Percentiles rank a stretch among this genome's conserved stretches.
These are phyloP conservation scores for Parapristionchus giblindavisi DNA, from an alignment of 2,888 invertebrate species.

Conservation along the genomic window DNA sequence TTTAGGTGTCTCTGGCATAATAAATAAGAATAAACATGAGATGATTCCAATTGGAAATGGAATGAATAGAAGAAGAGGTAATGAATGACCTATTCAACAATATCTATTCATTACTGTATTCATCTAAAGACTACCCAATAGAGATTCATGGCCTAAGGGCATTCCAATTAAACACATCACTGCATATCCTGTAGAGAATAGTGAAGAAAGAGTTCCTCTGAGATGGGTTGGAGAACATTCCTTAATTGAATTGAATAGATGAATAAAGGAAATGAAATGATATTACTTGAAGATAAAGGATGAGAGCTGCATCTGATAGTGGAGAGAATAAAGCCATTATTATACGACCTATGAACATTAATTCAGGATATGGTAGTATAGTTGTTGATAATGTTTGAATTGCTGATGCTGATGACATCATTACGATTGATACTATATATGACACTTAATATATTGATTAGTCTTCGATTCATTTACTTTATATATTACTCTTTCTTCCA, in stretches of 20 bases:
- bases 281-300: constrained; percentile 61
- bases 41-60: constrained; percentile 62
- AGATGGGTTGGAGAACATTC: constrained; percentile 63
- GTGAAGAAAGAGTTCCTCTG: constrained; percentile 62
- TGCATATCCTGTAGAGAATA: constrained; percentile 63
- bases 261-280: not conserved
- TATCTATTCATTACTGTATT: not conserved
- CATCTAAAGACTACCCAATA: constrained; percentile 2
- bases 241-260: too few relatives aligned
- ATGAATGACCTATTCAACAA: constrained; percentile 49
- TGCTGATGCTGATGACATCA: constrained; percentile 65
- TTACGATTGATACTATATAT: constrained; percentile 58
- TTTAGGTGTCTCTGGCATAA: constrained; percentile 66
- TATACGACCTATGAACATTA: constrained; percentile 58
- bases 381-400: constrained; percentile 59
- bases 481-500: constrained; percentile 59
- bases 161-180: constrained; percentile 65
- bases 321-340: constrained; percentile 66
- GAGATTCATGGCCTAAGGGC: constrained; percentile 53
- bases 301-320: constrained; percentile 63
- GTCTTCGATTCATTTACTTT: not conserved
- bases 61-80: constrained; percentile 59
- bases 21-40: constrained; percentile 54
- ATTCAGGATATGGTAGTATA: constrained; percentile 62
- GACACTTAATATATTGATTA: constrained; percentile 52